A percentile compares a stretch with the other conserved stretches of the same genome.
These are phyloP conservation scores for Gallirallus australis DNA, from an alignment of 2,797 vertebrate species.

Conservation along the genomic window DNA sequence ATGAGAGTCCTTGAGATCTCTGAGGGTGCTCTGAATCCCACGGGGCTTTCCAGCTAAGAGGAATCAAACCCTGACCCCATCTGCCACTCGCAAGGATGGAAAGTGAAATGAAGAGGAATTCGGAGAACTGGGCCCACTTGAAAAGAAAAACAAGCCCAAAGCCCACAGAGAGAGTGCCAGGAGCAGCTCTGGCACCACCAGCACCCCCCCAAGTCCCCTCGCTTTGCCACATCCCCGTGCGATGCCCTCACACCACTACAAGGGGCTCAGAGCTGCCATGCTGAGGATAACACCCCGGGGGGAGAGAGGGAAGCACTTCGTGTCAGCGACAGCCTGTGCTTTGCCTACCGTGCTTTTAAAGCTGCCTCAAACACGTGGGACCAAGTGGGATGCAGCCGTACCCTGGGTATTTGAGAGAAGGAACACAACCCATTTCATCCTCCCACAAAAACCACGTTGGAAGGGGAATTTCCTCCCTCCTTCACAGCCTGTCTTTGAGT, in stretches of 20 bases:
- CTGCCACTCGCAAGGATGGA: not conserved
- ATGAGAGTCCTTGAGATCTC: not conserved
- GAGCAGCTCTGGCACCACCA: not conserved
- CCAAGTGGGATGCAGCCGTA: not conserved
- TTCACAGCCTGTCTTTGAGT: not conserved
- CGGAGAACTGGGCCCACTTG: not conserved
- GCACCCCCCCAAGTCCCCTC: fast-evolving
- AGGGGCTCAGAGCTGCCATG: fast-evolving
- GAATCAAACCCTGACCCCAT: not conserved
- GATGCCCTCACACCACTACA: fast-evolving
- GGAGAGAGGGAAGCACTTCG: not conserved
- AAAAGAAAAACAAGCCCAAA: not conserved
- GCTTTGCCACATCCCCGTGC: fast-evolving
- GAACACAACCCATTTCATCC: not conserved
- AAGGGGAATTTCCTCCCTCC: not conserved
- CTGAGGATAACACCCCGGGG: fast-evolving
- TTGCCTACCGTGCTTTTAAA: not conserved
- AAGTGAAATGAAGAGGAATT: not conserved
- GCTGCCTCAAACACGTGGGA: not conserved
- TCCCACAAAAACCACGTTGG: not conserved
- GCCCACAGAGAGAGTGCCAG: not conserved
- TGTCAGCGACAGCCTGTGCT: not conserved
- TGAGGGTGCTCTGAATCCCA: not conserved
- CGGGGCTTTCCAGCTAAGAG: not conserved
- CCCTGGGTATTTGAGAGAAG: not conserved